Evolutionary conservation across 1,140 invertebrate species (phyloP).

Genomic region (Drosophila ananassae): DNA sequence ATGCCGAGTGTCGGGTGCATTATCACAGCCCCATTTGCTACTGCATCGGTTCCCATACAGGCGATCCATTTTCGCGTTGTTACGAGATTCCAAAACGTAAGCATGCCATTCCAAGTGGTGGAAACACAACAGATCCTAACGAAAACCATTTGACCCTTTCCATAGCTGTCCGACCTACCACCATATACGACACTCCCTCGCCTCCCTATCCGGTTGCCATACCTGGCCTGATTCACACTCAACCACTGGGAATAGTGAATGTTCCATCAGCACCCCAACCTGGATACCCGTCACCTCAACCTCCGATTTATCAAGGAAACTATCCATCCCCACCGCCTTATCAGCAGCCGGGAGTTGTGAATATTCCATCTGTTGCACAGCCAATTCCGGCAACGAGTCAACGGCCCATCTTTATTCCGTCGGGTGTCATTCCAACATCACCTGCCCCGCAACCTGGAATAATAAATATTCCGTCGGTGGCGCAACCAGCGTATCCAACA

Average conservation of each 20-base stretch:
- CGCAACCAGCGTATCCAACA: slow-evolving; percentile 25
- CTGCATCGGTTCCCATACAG: slow-evolving; percentile 90
- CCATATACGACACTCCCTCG: slow-evolving; percentile 60
- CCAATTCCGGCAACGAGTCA: slow-evolving; percentile 72
- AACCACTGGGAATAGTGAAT: slow-evolving; percentile 26
- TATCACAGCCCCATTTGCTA: slow-evolving; percentile 90
- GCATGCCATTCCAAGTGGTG: slow-evolving; percentile 4
- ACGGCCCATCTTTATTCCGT: slow-evolving; percentile 19
- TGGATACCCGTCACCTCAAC: slow-evolving; percentile 22
- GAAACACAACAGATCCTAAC: slow-evolving; percentile 8
- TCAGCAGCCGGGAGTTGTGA: slow-evolving; percentile 88
- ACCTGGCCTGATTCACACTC: slow-evolving; percentile 51
- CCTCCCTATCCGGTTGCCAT: slow-evolving; percentile 66
- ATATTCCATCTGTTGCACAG: slow-evolving; percentile 58
- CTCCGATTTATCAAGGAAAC: slow-evolving; percentile 1
- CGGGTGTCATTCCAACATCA: slow-evolving; percentile 11
- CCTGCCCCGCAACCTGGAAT: slow-evolving; percentile 34
- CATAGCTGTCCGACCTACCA: slow-evolving; percentile 15
- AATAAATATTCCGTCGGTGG: slow-evolving; percentile 47
- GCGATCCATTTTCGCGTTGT: slow-evolving; percentile 88
- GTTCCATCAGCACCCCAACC: slow-evolving; percentile 27
- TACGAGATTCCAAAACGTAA: slow-evolving; percentile 84
- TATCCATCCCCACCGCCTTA: slow-evolving; percentile 11
- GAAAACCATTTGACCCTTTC: neutral
- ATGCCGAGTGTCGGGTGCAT: slow-evolving; percentile 89